A percentile compares a stretch with the other conserved stretches of the same genome.
These are phyloP conservation scores for Zoanthus solanderi DNA, from an alignment of 92 coral and sea anemone species.

Conservation along the genomic window DNA sequence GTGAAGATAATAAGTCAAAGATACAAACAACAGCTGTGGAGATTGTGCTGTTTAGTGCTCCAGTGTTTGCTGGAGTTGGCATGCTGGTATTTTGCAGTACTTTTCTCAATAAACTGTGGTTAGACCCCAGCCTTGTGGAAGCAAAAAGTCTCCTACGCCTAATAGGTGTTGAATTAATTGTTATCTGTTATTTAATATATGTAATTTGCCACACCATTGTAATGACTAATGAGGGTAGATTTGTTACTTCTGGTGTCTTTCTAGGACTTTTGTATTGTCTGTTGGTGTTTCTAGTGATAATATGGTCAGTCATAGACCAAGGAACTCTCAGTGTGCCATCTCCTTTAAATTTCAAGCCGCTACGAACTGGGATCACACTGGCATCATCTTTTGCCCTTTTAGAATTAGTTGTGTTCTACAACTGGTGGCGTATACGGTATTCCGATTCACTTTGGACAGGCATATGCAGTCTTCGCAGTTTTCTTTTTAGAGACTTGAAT, in stretches of 20 bases:
- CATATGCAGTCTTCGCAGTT: constrained; percentile 20
- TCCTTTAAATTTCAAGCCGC: constrained; percentile 23
- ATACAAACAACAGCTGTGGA: constrained; percentile 4
- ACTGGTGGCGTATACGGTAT: constrained; percentile 1
- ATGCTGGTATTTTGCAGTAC: constrained; percentile 37
- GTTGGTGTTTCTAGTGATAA: constrained; percentile 1
- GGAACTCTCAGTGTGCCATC: not conserved
- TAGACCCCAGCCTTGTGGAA: constrained; percentile 24
- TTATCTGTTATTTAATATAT: constrained; percentile 24
- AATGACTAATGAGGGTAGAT: constrained; percentile 30
- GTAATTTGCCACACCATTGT: constrained; percentile 23
- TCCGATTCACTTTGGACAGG: constrained; percentile 15
- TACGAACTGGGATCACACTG: constrained; percentile 12
- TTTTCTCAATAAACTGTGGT: constrained; percentile 21
- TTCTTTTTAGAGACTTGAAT: constrained; percentile 14
- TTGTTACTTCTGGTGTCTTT: not conserved
- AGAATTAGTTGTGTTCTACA: not conserved
- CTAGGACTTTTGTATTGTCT: constrained; percentile 31
- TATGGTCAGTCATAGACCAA: constrained; percentile 17
- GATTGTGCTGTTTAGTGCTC: not conserved
- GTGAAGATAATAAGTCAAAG: not conserved
- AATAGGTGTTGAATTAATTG: constrained; percentile 28
- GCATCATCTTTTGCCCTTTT: constrained; percentile 7
- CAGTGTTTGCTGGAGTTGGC: constrained; percentile 30
- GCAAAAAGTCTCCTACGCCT: constrained; percentile 17